These are phyloP conservation scores for Papilio polyxenes DNA, from an alignment of 1,140 invertebrate genomes.

Conservation along the genomic window DNA sequence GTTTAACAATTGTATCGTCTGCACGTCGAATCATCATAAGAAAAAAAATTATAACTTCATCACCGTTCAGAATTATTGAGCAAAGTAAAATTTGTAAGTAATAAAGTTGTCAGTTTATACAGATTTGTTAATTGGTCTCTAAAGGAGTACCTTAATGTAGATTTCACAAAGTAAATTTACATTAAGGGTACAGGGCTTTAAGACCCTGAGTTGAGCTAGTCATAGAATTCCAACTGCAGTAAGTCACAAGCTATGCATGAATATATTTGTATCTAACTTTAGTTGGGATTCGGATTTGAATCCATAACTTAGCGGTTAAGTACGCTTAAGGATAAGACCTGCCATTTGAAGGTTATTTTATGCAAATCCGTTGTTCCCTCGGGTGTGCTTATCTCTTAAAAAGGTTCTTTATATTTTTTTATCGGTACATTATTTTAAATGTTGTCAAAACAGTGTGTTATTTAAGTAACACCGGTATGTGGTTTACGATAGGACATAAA, in stretches of 20 bases:
- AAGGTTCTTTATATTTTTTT: slow-evolving; percentile 8
- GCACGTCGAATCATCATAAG: too few relatives aligned
- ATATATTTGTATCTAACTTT: neutral
- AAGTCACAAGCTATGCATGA: neutral
- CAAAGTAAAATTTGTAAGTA: too few relatives aligned
- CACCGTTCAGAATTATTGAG: too few relatives aligned
- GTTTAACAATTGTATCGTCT: neutral
- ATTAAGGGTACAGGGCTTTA: too few relatives aligned
- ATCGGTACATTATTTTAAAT: neutral
- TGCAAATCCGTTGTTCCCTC: slow-evolving; percentile 11
- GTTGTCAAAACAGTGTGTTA: neutral
- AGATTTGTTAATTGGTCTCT: too few relatives aligned
- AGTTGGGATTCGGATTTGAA: slow-evolving; percentile 2
- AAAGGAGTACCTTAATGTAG: too few relatives aligned
- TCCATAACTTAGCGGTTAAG: slow-evolving; percentile 5
- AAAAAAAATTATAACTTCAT: too few relatives aligned
- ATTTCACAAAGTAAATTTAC: too few relatives aligned
- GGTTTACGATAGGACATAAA: neutral
- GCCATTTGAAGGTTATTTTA: neutral
- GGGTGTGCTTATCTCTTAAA: slow-evolving; percentile 15
- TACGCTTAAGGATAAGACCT: slow-evolving; percentile 20
- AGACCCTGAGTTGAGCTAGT: neutral
- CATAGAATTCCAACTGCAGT: neutral
- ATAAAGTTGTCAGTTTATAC: too few relatives aligned
- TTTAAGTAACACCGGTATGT: slow-evolving; percentile 5